These are phyloP conservation scores for Oenanthe oenanthe DNA, from an alignment of 2,113 vertebrate genomes.

Conservation along the genomic window DNA sequence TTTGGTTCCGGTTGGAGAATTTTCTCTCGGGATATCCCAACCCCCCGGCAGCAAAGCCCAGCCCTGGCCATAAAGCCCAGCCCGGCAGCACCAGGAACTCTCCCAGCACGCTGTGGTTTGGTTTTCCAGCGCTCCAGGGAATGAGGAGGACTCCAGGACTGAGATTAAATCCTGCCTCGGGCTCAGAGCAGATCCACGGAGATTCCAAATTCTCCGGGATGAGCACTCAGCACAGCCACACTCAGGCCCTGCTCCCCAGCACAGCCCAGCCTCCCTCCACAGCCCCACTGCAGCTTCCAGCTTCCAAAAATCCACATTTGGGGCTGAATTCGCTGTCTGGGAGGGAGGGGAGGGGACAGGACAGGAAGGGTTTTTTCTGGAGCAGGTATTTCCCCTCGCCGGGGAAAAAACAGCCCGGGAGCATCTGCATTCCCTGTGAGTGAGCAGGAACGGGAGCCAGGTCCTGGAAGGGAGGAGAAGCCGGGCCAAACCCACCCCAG, in stretches of 20 bases:
- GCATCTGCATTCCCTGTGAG: neutral
- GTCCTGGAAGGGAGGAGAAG: neutral
- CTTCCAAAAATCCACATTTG: fast-evolving
- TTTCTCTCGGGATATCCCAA: neutral
- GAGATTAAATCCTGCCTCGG: neutral
- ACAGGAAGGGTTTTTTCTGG: neutral
- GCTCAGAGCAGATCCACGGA: neutral
- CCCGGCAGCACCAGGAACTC: neutral
- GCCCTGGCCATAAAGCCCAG: neutral
- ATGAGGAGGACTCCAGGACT: neutral
- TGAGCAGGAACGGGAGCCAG: neutral
- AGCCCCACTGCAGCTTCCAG: neutral
- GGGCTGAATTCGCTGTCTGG: neutral
- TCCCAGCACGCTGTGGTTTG: neutral
- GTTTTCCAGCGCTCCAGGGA: neutral
- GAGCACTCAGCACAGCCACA: fast-evolving
- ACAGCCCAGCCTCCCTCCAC: fast-evolving
- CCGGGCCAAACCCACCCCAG: neutral
- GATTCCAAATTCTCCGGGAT: neutral
- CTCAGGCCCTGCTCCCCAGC: neutral
- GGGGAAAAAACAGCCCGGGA: neutral
- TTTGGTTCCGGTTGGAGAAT: fast-evolving
- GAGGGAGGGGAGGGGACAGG: fast-evolving
- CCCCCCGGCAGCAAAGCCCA: neutral
- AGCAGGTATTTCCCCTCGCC: neutral